A percentile compares a stretch with the other conserved stretches of the same genome.
These are phyloP conservation scores for Carcharodon carcharias DNA, from an alignment of 2,797 vertebrate genomes.

Conservation along the genomic window DNA sequence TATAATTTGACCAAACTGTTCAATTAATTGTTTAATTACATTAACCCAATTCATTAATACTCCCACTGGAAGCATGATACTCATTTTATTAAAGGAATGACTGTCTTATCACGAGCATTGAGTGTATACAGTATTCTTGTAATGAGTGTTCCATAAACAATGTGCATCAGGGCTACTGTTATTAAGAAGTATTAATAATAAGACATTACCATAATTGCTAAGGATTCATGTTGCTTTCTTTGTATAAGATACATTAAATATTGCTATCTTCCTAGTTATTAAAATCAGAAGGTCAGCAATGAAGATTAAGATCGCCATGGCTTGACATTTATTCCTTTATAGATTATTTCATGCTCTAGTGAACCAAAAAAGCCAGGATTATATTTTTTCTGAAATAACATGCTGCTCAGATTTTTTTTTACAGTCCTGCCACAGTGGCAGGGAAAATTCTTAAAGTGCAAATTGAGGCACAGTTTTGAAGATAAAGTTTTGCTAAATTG, in stretches of 20 bases:
- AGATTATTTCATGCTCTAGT: slow-evolving; percentile 38
- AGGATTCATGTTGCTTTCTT: background rate
- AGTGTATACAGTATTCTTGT: background rate
- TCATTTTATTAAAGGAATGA: background rate
- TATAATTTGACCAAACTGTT: background rate
- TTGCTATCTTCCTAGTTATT: background rate
- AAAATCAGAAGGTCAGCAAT: slow-evolving; percentile 32
- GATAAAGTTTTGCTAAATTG: slow-evolving; percentile 24
- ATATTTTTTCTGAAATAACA: slow-evolving; percentile 17
- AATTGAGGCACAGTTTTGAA: slow-evolving; percentile 23
- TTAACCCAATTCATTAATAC: background rate
- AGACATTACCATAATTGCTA: background rate
- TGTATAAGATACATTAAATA: background rate
- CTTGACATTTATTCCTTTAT: slow-evolving; percentile 34
- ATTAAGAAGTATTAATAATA: background rate
- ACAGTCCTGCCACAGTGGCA: background rate
- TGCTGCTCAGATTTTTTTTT: slow-evolving; percentile 9
- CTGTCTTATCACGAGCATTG: background rate
- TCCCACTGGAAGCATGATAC: background rate
- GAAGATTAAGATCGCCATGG: slow-evolving; percentile 4
- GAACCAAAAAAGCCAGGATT: slow-evolving; percentile 27
- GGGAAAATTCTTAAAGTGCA: background rate
- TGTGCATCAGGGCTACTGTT: too few relatives aligned
- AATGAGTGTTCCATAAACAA: too few relatives aligned
- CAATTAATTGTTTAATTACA: background rate